Evolutionary conservation across 1,140 invertebrate genomes (phyloP), one percentile per base, ranked within the genome.

Genomic region (Pteromalus puparum): DNA sequence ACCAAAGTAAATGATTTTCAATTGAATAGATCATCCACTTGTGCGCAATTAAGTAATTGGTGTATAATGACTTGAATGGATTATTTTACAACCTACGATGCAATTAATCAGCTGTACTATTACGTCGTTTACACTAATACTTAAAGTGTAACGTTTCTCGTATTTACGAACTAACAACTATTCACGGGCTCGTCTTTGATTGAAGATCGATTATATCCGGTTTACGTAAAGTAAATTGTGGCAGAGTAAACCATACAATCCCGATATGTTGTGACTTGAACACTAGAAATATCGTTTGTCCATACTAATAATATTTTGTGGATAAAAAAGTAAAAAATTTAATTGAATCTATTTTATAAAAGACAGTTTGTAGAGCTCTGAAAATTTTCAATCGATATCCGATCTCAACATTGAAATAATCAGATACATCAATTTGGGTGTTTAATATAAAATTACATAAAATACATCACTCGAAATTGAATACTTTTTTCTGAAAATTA

Each of bases 1-100:
- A 78, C 21, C 28, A 18, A 72, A 72, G 48, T 46, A 18, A 78
- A 78, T 72, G 73, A 34, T 83, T 78, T 78, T 78, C 46, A 78
- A 83, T 61, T 78, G 9, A 68, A 82, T 67, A 7, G 3, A 68
- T 34, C 34, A 34, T 70, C 12, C 26, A 18, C 42, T 70, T 78
- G 65, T 48, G 30, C 10, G 18, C 26, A 78, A 61, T 78, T 72
- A 77, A 77, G 68, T 46, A 77, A 77, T 77, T 21, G 6, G 13
- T 68, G 12, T 30, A 34, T 6, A 67, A 77, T 24, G 34, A 38
- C 34, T 67, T 34, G 1, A 81, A 81, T 83, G 46, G 70, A 77
- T 82, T 82, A 61, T n/a, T 18, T 53, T 73, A 34, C 28, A 81
- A 38, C 15, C 15, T 53, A 73, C 9, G 1, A n/a, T 61, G 53